These are phyloP conservation scores for Barnardius zonarius DNA, from an alignment of 2,113 vertebrate species.

Conservation along the genomic window DNA sequence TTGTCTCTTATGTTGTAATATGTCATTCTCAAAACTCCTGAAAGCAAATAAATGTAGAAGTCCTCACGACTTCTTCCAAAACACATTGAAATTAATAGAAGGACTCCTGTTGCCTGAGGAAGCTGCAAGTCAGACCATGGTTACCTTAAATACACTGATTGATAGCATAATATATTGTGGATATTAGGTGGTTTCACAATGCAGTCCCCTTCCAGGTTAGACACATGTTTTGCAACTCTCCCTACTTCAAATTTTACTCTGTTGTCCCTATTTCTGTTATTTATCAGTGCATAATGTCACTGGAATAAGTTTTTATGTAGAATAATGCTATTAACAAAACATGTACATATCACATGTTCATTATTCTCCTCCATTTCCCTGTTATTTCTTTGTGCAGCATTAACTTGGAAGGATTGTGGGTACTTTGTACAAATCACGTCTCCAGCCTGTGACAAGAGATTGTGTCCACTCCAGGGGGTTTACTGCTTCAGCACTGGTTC, in stretches of 20 bases:
- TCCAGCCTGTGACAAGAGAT: neutral
- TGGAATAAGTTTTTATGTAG: neutral
- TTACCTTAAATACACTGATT: neutral
- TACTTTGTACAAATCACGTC: neutral
- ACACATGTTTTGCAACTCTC: neutral
- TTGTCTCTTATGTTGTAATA: neutral
- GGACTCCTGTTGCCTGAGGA: neutral
- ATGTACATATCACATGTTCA: neutral
- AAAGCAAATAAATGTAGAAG: accelerated
- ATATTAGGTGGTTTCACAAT: neutral
- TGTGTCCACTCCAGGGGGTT: neutral
- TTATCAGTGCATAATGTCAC: neutral
- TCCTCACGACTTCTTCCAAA: neutral
- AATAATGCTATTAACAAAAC: neutral
- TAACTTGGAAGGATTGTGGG: neutral
- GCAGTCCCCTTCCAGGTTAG: neutral
- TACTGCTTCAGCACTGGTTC: neutral
- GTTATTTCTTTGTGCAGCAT: neutral
- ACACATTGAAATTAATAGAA: neutral
- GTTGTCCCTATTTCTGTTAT: neutral
- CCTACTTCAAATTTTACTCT: neutral
- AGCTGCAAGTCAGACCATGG: neutral
- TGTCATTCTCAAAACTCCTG: neutral
- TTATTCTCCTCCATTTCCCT: neutral
- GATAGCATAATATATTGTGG: neutral